Percentiles rank a stretch among this genome's conserved stretches.
Evolutionary conservation across 35 echinoderm and acorn worm genomes (phyloP).

Genomic region (Hemicentrotus pulcherrimus): DNA sequence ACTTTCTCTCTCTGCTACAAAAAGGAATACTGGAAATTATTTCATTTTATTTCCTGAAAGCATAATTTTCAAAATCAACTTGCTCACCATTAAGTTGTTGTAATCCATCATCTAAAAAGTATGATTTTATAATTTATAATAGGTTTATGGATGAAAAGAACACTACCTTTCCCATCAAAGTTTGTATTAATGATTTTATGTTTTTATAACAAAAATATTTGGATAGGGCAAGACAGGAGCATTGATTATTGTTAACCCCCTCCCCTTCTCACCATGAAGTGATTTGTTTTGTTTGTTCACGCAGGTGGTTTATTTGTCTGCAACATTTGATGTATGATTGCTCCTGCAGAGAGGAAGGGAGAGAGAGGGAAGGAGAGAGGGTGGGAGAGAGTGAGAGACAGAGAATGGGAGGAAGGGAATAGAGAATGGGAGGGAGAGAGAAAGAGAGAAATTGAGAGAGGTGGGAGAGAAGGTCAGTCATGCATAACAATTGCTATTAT

Average conservation of each 20-base stretch:
- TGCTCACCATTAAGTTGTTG: too few species aligned
- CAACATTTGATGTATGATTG: neutral
- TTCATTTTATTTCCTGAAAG: too few species aligned
- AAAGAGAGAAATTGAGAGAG: neutral
- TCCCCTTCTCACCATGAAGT: neutral
- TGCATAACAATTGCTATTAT: constrained; percentile 42
- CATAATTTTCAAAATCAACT: too few species aligned
- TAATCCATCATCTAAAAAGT: too few species aligned
- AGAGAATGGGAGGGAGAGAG: constrained; percentile 26
- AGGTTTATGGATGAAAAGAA: too few species aligned
- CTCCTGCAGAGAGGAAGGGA: neutral
- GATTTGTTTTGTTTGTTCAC: neutral
- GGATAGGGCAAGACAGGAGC: neutral
- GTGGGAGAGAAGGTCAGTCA: constrained; percentile 20
- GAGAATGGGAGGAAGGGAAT: neutral
- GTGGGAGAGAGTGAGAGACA: neutral
- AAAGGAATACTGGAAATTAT: too few species aligned
- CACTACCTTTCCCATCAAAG: too few species aligned
- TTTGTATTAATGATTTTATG: too few species aligned
- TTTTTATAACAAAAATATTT: too few species aligned
- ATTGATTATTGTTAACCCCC: neutral
- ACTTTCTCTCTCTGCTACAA: too few species aligned
- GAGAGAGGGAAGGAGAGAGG: neutral
- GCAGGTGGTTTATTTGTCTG: neutral
- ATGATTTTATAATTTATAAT: too few species aligned